These are phyloP conservation scores for Phrynosoma blainvillii DNA, from an alignment of 2,113 vertebrate genomes.

Conservation along the genomic window DNA sequence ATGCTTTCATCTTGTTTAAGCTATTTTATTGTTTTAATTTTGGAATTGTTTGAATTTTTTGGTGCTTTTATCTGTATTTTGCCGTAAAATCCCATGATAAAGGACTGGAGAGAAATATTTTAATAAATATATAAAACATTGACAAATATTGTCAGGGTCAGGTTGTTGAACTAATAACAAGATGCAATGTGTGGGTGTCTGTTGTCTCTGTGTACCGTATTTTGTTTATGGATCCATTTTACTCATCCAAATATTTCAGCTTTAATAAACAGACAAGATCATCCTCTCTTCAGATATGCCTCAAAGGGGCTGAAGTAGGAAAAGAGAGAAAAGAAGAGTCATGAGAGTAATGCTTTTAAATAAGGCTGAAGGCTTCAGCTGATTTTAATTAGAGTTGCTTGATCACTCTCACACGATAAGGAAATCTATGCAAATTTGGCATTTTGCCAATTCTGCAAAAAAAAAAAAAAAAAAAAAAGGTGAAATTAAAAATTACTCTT, in stretches of 20 bases:
- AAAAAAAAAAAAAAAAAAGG: slow-evolving; percentile 43
- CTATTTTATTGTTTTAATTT: no score
- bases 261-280: slow-evolving; percentile 18
- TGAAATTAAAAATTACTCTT: slow-evolving; percentile 42
- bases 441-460: slow-evolving; percentile 45
- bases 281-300: slow-evolving; percentile 28
- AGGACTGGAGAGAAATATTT: no score
- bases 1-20: no score
- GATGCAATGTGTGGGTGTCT: not conserved
- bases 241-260: not conserved
- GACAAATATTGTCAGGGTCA: no score
- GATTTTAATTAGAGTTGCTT: slow-evolving; percentile 71
- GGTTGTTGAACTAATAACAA: no score
- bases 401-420: slow-evolving; percentile 52
- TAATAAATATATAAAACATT: no score
- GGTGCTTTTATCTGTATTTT: no score
- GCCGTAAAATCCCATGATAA: no score
- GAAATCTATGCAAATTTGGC: slow-evolving; percentile 52
- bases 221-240: not conserved
- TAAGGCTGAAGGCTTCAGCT: slow-evolving; percentile 61
- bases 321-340: slow-evolving; percentile 14
- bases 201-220: not conserved
- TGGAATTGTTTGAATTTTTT: no score
- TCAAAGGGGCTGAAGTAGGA: slow-evolving; percentile 7
- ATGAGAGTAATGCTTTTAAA: slow-evolving; percentile 57